Conservation (phyloP, 2,113 vertebrate genomes). For the Larimichthys polyactis region DNA sequence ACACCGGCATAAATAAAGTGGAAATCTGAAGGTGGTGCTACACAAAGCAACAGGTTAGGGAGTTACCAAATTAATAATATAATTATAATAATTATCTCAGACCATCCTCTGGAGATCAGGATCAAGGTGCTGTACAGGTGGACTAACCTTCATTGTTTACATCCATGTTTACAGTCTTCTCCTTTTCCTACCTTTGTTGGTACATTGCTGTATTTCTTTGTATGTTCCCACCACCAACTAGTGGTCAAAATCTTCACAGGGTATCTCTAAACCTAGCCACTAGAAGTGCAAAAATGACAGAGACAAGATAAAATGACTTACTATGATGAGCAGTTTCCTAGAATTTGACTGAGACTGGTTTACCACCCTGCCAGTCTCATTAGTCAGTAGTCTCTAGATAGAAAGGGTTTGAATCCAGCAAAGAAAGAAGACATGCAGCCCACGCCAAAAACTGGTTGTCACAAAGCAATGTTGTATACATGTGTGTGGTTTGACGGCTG, state of each 20-base stretch:
- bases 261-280: background rate
- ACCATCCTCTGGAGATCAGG: background rate
- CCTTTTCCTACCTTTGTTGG: background rate
- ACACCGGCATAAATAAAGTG: too few species aligned
- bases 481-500: background rate
- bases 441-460: background rate
- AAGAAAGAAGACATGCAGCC: background rate
- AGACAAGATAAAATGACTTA: background rate
- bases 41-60: background rate
- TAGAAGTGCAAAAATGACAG: background rate
- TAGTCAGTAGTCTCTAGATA: background rate
- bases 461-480: background rate
- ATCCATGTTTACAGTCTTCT: background rate
- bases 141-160: background rate
- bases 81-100: background rate
- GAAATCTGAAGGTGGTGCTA: background rate
- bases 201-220: background rate
- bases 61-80: background rate
- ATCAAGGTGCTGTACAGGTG: background rate
- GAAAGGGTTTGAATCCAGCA: too few species aligned
- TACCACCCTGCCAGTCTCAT: background rate
- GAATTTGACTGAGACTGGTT: background rate
- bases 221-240: background rate
- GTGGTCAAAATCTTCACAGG: background rate
- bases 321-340: too few species aligned